Base-by-base conservation (phyloP, 2,888 invertebrate species). In the Aspidiotus destructor region DNA sequence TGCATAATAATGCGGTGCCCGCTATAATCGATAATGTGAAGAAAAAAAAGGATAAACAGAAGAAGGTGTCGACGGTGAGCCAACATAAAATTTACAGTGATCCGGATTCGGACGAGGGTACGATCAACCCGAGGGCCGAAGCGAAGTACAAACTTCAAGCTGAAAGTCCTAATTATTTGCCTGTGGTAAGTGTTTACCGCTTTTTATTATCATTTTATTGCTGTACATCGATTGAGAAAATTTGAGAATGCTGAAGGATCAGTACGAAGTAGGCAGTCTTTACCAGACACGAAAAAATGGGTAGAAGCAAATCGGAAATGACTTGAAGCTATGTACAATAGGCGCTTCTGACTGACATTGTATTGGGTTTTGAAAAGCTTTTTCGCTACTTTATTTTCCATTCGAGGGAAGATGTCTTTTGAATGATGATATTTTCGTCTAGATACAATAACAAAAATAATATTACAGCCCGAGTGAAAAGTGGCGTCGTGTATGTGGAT, bases 1-100 rank as follows among this genome's bases (percentile, higher is more conserved):
- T 75, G 40, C 70, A 73, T 16, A 60, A 70, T 8, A 73, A 73
- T 9, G 70, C 71, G 16, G 72, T 73, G 60, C 74, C 74, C 8
- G 71, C 72, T n/a, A 70, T 73, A 44, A 58, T 65, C 15, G 65
- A 65, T 17, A 71, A 70, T 44, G 71, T 70, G 40, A 70, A 71
- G 40, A 71, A 70, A 55, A 68, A 57, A 52, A 70, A 71, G 42
- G 70, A 71, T 41, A 71, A 71, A 41, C 71, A 71, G 55, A 69
- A 70, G 40, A 68, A 68, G 41, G 60, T 68, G 16, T 70, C 70
- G 58, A 71, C 62, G 61, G 69, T 54, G 48, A 67, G 70, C 60
- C 69, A 62, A 41, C 71, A 13, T 60, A 65, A 15, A 62, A 64
- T 68, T 42, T 67, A 57, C 54, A 68, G 58, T 11, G 68, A 62